Percentiles rank a stretch among this genome's conserved stretches.
These are phyloP conservation scores for Eulemur mongoz DNA, from an alignment of 2,797 vertebrate genomes.

Conservation along the genomic window DNA sequence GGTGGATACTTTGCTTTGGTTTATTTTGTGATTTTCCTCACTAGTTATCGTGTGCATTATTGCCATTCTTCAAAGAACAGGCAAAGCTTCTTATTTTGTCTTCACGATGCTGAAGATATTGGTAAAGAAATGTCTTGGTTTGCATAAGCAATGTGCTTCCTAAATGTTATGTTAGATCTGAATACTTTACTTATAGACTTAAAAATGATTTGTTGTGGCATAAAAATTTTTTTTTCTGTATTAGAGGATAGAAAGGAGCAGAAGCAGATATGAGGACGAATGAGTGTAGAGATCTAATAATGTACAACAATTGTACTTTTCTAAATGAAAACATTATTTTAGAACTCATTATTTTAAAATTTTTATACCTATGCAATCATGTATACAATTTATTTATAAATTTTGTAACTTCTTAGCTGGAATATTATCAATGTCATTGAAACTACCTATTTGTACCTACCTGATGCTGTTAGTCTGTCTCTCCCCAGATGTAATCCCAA, in stretches of 20 bases:
- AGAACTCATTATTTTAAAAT: background rate
- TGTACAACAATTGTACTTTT: background rate
- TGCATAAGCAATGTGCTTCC: background rate
- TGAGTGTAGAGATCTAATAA: too few relatives aligned
- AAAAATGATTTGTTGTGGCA: background rate
- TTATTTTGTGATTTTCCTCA: background rate
- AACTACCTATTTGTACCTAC: too few relatives aligned
- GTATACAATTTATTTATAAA: background rate
- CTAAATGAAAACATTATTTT: background rate
- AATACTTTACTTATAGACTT: background rate
- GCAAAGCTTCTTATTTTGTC: background rate
- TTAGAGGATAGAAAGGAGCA: too few relatives aligned
- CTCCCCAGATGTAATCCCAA: too few relatives aligned
- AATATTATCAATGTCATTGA: background rate
- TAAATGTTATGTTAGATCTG: background rate
- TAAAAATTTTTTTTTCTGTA: background rate
- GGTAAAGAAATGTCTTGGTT: background rate
- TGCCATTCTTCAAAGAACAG: background rate
- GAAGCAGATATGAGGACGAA: too few relatives aligned
- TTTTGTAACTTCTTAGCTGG: background rate
- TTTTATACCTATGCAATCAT: background rate
- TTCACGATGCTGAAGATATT: too few relatives aligned
- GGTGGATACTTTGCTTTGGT: background rate
- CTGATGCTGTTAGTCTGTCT: too few relatives aligned
- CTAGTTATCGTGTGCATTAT: background rate